Evolutionary conservation across 1,140 invertebrate genomes (phyloP).

Genomic region (Bombyx mandarina): DNA sequence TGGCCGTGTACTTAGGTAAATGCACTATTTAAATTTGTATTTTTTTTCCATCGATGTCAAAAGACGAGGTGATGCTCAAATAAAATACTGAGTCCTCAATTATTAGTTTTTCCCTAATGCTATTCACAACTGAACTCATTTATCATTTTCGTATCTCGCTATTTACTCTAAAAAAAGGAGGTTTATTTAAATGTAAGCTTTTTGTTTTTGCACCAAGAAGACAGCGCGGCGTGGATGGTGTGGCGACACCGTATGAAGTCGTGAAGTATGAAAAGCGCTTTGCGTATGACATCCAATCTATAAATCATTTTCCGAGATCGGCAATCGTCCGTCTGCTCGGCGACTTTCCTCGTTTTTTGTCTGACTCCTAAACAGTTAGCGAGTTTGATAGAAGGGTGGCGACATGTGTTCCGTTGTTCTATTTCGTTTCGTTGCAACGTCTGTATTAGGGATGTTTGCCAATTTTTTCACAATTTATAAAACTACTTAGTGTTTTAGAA

Average conservation of each 20-base stretch:
- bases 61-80: too few species aligned
- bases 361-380: conserved; percentile 54
- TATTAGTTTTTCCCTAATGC: too few species aligned
- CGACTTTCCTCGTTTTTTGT: conserved; percentile 65
- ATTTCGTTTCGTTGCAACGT: neutral
- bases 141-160: too few species aligned
- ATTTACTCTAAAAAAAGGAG: too few species aligned
- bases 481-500: neutral
- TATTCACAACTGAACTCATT: too few species aligned
- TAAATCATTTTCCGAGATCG: conserved; percentile 66
- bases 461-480: neutral
- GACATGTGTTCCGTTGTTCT: conserved; percentile 29
- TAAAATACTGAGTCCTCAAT: too few species aligned
- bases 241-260: conserved; percentile 18
- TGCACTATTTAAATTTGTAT: too few species aligned
- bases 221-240: too few species aligned
- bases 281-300: conserved; percentile 62
- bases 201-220: too few species aligned
- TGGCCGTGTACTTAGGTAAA: too few species aligned
- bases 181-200: too few species aligned
- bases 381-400: conserved; percentile 42
- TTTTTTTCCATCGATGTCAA: too few species aligned
- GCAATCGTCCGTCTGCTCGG: conserved; percentile 53
- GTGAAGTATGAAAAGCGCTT: conserved; percentile 66
- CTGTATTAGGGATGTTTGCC: neutral